Evolutionary conservation across 2,888 invertebrate species (phyloP).

Genomic region (Athalia cordata): DNA sequence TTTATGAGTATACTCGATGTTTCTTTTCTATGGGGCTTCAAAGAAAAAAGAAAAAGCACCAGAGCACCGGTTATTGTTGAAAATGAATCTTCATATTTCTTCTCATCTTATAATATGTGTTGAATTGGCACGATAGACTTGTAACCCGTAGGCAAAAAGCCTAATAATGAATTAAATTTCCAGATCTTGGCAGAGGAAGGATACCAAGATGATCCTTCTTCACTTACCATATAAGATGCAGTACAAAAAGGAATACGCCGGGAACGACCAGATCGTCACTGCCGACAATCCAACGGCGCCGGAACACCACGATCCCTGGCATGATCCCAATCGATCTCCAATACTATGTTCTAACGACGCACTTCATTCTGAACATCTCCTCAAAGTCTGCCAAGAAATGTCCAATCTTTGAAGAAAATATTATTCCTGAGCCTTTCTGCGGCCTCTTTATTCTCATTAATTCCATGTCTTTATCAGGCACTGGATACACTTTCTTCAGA

Average conservation of each 20-base stretch:
- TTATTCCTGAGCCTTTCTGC: constrained; percentile 33
- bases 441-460: constrained; percentile 31
- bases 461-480: constrained; percentile 28
- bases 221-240: constrained; percentile 87
- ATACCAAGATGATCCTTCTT: not conserved
- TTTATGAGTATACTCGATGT: no score
- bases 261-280: constrained; percentile 92
- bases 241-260: constrained; percentile 83
- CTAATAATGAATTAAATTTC: not conserved
- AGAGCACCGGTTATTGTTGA: no score
- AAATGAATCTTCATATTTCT: no score
- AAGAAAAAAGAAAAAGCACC: no score
- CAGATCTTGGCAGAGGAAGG: not conserved
- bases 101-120: no score
- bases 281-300: constrained; percentile 90
- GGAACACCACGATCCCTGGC: constrained; percentile 91
- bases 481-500: not conserved
- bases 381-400: constrained; percentile 36
- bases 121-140: no score
- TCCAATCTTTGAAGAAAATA: constrained; percentile 7
- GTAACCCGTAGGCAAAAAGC: no score
- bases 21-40: no score
- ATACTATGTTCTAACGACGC: constrained; percentile 46
- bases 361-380: constrained; percentile 32
- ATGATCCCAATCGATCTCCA: constrained; percentile 73